Conservation (phyloP, 2,113 vertebrate genomes). For the Pongo pygmaeus region DNA sequence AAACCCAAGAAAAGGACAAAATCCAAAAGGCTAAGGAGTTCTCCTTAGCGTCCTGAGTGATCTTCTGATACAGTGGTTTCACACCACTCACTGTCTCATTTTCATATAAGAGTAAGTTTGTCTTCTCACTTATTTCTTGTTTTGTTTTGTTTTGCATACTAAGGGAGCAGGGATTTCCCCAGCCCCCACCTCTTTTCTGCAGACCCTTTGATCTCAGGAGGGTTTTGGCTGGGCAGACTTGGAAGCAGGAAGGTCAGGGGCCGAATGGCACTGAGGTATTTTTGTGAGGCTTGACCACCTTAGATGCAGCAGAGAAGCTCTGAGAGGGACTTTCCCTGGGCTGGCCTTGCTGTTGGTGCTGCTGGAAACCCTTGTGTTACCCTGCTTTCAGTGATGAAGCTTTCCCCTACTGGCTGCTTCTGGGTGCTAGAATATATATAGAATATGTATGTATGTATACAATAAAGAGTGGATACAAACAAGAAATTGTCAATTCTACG, state of each 20-base stretch:
- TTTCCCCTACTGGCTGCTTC: neutral
- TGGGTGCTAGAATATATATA: neutral
- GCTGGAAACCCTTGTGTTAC: neutral
- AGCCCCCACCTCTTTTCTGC: neutral
- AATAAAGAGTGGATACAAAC: neutral
- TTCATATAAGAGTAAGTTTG: neutral
- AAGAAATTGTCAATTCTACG: neutral
- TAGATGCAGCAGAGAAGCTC: neutral
- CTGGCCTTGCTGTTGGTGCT: neutral
- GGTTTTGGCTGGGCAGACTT: neutral
- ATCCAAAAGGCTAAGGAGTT: neutral
- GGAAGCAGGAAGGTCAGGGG: neutral
- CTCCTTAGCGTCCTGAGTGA: neutral
- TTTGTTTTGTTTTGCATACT: neutral
- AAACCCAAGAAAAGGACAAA: neutral
- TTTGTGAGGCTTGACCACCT: neutral
- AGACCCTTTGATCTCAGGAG: neutral
- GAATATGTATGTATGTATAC: neutral
- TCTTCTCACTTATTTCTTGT: neutral
- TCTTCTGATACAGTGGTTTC: neutral
- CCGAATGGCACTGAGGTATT: neutral
- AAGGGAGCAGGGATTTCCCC: neutral
- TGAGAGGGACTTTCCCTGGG: neutral
- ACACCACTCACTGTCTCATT: neutral
- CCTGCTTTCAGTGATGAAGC: neutral